Percentiles rank a stretch among this genome's conserved stretches.
Conservation (phyloP, 2,888 invertebrate genomes). For the Cephus pulcher region DNA sequence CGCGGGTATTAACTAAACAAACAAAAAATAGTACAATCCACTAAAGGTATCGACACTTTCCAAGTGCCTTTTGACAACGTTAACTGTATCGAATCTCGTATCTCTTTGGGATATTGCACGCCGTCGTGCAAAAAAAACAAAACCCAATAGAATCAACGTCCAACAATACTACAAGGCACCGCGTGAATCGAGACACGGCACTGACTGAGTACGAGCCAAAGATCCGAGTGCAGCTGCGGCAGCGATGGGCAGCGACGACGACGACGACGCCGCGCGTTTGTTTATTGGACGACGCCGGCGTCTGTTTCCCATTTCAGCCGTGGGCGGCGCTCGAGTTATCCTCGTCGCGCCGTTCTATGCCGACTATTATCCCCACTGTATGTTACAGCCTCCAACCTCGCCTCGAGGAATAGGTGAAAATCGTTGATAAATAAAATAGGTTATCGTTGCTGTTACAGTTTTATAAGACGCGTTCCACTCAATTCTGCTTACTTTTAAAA, state of each 20-base stretch:
- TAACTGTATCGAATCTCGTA: neutral
- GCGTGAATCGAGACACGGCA: neutral
- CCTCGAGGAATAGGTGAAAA: neutral
- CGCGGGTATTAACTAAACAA: neutral
- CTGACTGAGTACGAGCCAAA: neutral
- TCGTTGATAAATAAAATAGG: neutral
- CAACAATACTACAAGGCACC: neutral
- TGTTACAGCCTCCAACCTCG: neutral
- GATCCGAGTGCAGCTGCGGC: neutral
- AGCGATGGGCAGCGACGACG: conserved; percentile 1
- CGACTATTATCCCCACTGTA: neutral
- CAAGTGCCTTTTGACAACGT: neutral
- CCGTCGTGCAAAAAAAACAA: neutral
- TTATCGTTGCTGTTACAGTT: neutral
- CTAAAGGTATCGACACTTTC: neutral
- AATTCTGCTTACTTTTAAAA: neutral
- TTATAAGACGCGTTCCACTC: neutral
- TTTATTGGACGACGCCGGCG: conserved; percentile 36
- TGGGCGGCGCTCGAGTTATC: conserved; percentile 26
- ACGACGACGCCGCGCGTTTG: conserved; percentile 40
- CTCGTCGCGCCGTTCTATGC: conserved; percentile 1
- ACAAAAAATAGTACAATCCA: neutral
- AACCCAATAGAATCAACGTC: neutral
- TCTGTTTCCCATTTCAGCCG: conserved; percentile 26
- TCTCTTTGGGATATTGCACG: neutral